Percentiles rank a stretch among this genome's conserved stretches.
These are phyloP conservation scores for Eira barbara DNA, from an alignment of 2,113 vertebrate genomes.

Conservation along the genomic window DNA sequence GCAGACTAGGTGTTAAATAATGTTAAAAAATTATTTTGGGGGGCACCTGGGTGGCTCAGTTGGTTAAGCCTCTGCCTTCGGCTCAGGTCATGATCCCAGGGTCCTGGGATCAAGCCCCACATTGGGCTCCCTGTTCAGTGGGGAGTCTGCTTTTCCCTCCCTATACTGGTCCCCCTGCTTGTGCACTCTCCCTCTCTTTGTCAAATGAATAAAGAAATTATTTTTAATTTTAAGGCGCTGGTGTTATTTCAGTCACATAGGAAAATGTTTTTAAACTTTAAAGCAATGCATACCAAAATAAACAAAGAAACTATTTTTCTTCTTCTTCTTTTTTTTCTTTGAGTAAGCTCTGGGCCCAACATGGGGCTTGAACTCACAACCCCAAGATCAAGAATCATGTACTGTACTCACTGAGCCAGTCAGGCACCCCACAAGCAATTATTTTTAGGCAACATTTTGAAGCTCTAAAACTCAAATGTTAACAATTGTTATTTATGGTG, in stretches of 20 bases:
- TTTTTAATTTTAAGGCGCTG: background rate
- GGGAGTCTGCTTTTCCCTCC: no score
- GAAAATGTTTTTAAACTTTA: background rate
- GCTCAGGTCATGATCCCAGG: no score
- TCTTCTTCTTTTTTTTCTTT: background rate
- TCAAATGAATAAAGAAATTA: background rate
- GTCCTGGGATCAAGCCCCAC: no score
- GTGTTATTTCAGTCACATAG: background rate
- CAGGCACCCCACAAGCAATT: background rate
- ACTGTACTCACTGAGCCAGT: background rate
- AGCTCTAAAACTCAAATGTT: background rate
- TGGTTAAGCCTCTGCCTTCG: no score
- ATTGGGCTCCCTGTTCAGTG: no score
- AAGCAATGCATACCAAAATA: background rate
- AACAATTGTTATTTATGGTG: background rate
- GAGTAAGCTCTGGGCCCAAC: background rate
- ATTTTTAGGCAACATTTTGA: background rate
- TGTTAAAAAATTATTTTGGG: background rate
- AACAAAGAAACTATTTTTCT: background rate
- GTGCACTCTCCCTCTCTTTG: background rate
- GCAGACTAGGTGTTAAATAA: background rate
- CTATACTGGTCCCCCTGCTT: no score
- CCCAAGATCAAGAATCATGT: background rate
- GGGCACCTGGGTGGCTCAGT: no score
- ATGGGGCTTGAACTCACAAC: background rate